phyloP scores from a whole-genome alignment of 2,888 invertebrate genomes.

The Drosophila meridiana region DNA sequence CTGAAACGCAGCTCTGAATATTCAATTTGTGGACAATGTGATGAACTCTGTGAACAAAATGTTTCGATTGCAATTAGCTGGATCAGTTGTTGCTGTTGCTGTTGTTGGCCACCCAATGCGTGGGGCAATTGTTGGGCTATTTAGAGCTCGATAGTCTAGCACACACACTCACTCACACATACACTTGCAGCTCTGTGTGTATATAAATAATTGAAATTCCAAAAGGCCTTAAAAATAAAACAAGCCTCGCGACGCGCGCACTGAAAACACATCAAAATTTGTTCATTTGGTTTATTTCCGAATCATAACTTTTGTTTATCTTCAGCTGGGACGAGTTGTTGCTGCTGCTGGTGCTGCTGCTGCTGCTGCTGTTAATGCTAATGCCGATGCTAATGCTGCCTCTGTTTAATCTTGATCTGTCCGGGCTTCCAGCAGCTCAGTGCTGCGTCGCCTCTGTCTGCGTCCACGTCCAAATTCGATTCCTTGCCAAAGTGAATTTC shows the following conservation, averaged over 20 bases:
- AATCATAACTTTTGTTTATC: constrained; percentile 78
- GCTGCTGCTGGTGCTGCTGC: constrained; percentile 17
- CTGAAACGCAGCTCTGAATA: not conserved
- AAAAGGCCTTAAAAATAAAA: constrained; percentile 48
- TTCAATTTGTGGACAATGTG: constrained; percentile 17
- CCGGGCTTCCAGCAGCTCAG: constrained; percentile 34
- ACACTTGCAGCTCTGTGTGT: no score
- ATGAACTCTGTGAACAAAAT: constrained; percentile 20
- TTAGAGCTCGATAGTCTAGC: constrained; percentile 4
- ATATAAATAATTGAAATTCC: constrained; percentile 41
- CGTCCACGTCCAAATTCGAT: constrained; percentile 30
- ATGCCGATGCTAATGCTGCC: constrained; percentile 18
- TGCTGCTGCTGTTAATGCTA: constrained; percentile 23
- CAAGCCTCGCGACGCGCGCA: constrained; percentile 52
- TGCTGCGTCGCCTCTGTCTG: constrained; percentile 55
- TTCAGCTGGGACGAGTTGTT: constrained; percentile 42
- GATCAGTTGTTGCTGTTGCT: not conserved
- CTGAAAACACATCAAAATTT: constrained; percentile 57
- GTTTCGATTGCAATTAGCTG: not conserved
- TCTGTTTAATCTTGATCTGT: constrained; percentile 31
- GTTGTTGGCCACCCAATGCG: constrained; percentile 29
- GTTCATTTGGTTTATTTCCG: constrained; percentile 70
- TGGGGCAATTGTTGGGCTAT: constrained; percentile 2
- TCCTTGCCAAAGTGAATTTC: constrained; percentile 43
- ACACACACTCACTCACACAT: constrained; percentile 3